A percentile compares a stretch with the other conserved stretches of the same genome.
phyloP scores from a whole-genome alignment of 2,888 invertebrate genomes.

The Charanyca ferruginea region DNA sequence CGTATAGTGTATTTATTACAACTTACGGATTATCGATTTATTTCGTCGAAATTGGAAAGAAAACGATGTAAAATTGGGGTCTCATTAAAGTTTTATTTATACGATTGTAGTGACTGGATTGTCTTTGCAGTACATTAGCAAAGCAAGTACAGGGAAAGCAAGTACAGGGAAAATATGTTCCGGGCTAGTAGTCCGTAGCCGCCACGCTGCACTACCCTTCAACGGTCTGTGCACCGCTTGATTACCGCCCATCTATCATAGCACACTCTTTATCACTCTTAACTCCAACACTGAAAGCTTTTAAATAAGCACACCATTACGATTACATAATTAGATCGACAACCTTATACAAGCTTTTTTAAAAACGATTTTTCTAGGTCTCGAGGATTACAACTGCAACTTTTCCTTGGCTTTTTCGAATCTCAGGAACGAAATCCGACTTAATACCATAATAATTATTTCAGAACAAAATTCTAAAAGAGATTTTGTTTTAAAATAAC shows the following conservation, averaged over 20 bases:
- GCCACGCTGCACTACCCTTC: slow-evolving; percentile 80
- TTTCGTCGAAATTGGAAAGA: slow-evolving; percentile 33
- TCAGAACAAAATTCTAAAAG: slow-evolving; percentile 5
- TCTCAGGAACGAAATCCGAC: slow-evolving; percentile 44
- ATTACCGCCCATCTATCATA: slow-evolving; percentile 51
- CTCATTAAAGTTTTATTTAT: slow-evolving; percentile 13
- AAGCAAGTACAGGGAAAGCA: slow-evolving; percentile 81
- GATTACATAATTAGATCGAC: slow-evolving; percentile 32
- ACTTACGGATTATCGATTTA: slow-evolving; percentile 22
- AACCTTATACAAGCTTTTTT: slow-evolving; percentile 18
- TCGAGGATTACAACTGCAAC: slow-evolving; percentile 25
- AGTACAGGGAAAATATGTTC: too few relatives aligned
- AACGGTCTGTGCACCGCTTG: slow-evolving; percentile 81
- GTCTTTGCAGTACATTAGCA: slow-evolving; percentile 60
- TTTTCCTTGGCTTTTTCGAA: slow-evolving; percentile 31
- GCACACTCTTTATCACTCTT: too few relatives aligned
- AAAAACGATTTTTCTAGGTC: slow-evolving; percentile 25
- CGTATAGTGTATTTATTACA: slow-evolving; percentile 55
- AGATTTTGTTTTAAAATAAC: too few relatives aligned
- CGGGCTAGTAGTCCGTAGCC: slow-evolving; percentile 84
- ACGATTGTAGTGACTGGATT: slow-evolving; percentile 35
- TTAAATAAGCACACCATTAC: slow-evolving; percentile 28
- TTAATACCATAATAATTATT: slow-evolving; percentile 29
- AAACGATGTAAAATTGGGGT: background rate
- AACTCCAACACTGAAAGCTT: slow-evolving; percentile 38